phyloP scores from a whole-genome alignment of 37 sponge, comb jelly and placozoan genomes.

The Haliclona indistincta region DNA sequence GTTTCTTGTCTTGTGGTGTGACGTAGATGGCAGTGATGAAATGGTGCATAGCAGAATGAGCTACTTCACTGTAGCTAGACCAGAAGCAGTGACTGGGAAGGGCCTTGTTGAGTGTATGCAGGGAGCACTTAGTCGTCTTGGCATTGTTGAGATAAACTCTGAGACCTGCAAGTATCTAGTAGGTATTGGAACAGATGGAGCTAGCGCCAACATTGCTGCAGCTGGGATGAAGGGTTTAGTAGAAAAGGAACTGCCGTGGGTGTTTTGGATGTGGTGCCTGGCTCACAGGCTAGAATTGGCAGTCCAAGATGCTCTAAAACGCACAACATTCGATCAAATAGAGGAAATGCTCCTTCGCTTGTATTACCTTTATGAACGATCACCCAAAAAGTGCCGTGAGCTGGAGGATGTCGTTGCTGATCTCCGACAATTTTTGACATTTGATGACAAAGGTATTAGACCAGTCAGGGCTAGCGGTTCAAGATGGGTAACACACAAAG shows the following conservation, averaged over 20 bases:
- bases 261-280: slow-evolving; percentile 85
- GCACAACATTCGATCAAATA: slow-evolving; percentile 57
- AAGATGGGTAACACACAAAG: slow-evolving; percentile 27
- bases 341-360: slow-evolving; percentile 65
- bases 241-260: slow-evolving; percentile 49
- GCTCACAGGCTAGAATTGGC: slow-evolving; percentile 64
- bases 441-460: slow-evolving; percentile 34
- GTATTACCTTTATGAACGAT: slow-evolving; percentile 65
- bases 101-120: slow-evolving; percentile 37
- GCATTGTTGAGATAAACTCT: slow-evolving; percentile 30
- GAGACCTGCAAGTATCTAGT: slow-evolving; percentile 50
- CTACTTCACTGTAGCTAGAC: slow-evolving; percentile 35
- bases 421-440: slow-evolving; percentile 34
- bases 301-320: slow-evolving; percentile 62
- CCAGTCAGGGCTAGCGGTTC: slow-evolving; percentile 26
- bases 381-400: slow-evolving; percentile 63
- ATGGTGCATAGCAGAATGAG: slow-evolving; percentile 43
- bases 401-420: slow-evolving; percentile 58
- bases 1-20: slow-evolving; percentile 55
- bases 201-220: slow-evolving; percentile 46
- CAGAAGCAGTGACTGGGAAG: slow-evolving; percentile 26
- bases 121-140: slow-evolving; percentile 30
- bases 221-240: slow-evolving; percentile 65
- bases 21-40: slow-evolving; percentile 45
- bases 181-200: slow-evolving; percentile 69